phyloP scores from a whole-genome alignment of 2,113 vertebrate species.

The Chelonoidis abingdonii region DNA sequence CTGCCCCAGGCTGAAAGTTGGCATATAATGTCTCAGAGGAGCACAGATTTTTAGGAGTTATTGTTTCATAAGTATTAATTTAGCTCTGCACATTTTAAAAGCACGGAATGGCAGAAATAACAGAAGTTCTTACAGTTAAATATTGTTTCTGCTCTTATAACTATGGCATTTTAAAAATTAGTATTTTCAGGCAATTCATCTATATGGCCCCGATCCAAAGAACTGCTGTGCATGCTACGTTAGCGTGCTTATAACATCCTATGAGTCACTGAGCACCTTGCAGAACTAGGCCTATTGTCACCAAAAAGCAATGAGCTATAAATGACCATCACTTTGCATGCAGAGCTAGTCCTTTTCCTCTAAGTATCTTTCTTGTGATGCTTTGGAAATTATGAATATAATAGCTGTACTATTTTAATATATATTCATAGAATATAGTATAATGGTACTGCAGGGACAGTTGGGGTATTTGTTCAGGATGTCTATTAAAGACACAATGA shows the following conservation, averaged over 20 bases:
- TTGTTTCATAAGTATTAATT: not conserved
- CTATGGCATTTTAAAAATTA: not conserved
- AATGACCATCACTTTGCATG: not conserved
- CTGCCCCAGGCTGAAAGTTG: not conserved
- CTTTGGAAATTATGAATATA: not conserved
- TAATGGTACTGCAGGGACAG: not conserved
- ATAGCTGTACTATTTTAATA: not conserved
- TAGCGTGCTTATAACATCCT: not conserved
- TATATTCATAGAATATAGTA: not conserved
- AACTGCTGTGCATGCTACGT: not conserved
- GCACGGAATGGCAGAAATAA: not conserved
- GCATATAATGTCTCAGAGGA: not conserved
- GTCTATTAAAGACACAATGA: slow-evolving; percentile 1
- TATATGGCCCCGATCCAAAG: not conserved
- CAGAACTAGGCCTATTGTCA: not conserved
- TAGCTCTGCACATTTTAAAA: not conserved
- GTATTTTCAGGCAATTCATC: not conserved
- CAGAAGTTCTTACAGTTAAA: not conserved
- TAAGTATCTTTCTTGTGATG: not conserved
- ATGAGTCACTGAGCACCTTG: not conserved
- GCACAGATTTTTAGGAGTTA: not conserved
- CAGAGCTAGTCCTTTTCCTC: not conserved
- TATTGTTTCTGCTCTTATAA: not conserved
- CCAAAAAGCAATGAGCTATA: not conserved
- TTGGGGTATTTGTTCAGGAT: not conserved